phyloP scores from a whole-genome alignment of 2,888 invertebrate species.

The Callinectes sapidus region DNA sequence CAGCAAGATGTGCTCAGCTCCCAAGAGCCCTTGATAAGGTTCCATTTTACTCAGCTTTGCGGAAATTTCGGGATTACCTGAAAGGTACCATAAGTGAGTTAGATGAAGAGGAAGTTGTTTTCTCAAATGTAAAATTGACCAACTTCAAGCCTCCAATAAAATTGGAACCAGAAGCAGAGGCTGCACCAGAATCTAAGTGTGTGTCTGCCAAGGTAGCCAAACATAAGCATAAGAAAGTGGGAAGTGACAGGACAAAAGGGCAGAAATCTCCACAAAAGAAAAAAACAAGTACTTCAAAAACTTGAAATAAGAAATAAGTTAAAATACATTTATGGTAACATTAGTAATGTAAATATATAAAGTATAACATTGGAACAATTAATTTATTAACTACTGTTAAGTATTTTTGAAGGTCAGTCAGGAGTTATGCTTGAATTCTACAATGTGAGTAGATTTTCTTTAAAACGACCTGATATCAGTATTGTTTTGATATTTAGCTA shows the following conservation, averaged over 20 bases:
- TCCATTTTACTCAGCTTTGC: constrained; percentile 96
- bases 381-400: constrained; percentile 27
- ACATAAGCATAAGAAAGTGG: constrained; percentile 32
- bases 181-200: constrained; percentile 8
- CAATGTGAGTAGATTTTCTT: constrained; percentile 20
- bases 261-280: constrained; percentile 57
- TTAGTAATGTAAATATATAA: constrained; percentile 31
- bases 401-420: constrained; percentile 24
- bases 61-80: constrained; percentile 95
- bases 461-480: constrained; percentile 22
- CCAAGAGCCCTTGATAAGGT: constrained; percentile 99
- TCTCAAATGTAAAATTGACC: constrained; percentile 61
- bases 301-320: constrained; percentile 38
- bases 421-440: neutral
- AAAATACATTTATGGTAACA: constrained; percentile 4
- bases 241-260: constrained; percentile 45
- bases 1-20: constrained; percentile 96
- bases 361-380: constrained; percentile 22
- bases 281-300: constrained; percentile 44
- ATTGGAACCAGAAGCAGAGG: constrained; percentile 45
- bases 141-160: constrained; percentile 58
- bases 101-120: constrained; percentile 69
- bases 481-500: constrained; percentile 26
- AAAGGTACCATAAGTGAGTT: constrained; percentile 81
- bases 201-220: constrained; percentile 23